phyloP scores from a whole-genome alignment of 2,797 vertebrate species.

The Okamejei kenojei region DNA sequence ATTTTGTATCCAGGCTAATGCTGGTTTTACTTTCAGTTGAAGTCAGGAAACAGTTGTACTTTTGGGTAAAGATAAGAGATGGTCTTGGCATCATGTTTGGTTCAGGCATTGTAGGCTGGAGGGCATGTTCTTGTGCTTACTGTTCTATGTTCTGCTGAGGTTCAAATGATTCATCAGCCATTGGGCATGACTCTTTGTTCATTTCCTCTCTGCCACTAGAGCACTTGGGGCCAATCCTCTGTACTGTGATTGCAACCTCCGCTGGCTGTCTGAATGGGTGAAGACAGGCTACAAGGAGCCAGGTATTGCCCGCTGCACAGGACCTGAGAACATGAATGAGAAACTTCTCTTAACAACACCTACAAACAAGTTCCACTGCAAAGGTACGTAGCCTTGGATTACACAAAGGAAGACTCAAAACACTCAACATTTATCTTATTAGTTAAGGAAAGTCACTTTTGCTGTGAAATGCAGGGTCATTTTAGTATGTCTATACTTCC shows the following conservation, averaged over 20 bases:
- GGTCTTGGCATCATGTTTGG: too few species aligned
- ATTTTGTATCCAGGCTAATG: background rate
- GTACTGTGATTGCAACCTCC: conserved; percentile 88
- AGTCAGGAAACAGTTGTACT: background rate
- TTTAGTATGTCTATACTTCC: background rate
- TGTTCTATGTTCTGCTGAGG: background rate
- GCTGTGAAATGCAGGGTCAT: background rate
- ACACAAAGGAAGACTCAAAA: background rate
- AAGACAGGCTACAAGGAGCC: conserved; percentile 96
- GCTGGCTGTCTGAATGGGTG: conserved; percentile 97
- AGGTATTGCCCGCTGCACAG: conserved; percentile 89
- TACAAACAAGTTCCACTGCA: conserved; percentile 87
- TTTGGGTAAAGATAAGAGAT: background rate
- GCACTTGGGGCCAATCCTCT: conserved; percentile 92
- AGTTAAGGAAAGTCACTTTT: background rate
- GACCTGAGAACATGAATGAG: conserved; percentile 86
- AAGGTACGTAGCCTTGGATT: conserved; percentile 59
- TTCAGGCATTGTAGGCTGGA: too few species aligned
- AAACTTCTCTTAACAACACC: conserved; percentile 90
- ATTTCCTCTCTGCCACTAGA: conserved; percentile 50
- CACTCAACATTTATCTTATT: background rate
- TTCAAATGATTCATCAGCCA: background rate
- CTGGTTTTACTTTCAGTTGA: background rate
- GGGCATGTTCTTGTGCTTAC: too few species aligned
- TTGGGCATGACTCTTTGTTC: background rate